phyloP scores from a whole-genome alignment of 2,888 invertebrate species.

The Oconnorella tubifera region DNA sequence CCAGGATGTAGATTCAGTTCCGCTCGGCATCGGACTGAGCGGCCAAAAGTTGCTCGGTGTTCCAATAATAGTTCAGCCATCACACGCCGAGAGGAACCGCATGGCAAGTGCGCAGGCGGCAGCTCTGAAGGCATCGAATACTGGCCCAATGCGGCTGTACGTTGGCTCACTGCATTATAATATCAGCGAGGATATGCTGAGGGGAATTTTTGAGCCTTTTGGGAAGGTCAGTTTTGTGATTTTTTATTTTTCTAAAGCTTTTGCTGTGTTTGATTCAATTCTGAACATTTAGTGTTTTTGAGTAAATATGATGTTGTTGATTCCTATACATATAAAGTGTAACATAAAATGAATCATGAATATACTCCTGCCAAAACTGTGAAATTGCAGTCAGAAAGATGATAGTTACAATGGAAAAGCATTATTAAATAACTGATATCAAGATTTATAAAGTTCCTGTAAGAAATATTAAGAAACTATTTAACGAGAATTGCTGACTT shows the following conservation, averaged over 20 bases:
- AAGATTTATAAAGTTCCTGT: too few species aligned
- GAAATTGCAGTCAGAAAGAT: too few species aligned
- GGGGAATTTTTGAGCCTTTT: conserved; percentile 97
- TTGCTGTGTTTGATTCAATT: not conserved
- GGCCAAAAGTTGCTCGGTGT: conserved; percentile 92
- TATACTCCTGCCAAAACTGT: too few species aligned
- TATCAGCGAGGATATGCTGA: conserved; percentile 97
- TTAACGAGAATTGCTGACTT: too few species aligned
- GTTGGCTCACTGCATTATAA: conserved; percentile 97
- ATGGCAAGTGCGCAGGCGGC: conserved; percentile 50
- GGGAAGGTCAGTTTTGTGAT: conserved; percentile 65
- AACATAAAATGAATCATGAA: too few species aligned
- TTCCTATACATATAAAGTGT: too few species aligned
- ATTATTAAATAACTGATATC: too few species aligned
- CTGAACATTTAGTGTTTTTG: too few species aligned
- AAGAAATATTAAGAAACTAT: too few species aligned
- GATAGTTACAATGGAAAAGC: too few species aligned
- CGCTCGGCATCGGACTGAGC: conserved; percentile 87
- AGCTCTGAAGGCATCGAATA: conserved; percentile 55
- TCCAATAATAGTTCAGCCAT: conserved; percentile 88
- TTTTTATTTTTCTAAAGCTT: not conserved
- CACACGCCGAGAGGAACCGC: conserved; percentile 69
- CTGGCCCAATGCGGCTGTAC: conserved; percentile 90
- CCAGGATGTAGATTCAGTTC: conserved; percentile 93
- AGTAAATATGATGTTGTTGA: too few species aligned